A percentile compares a stretch with the other conserved stretches of the same genome.
Evolutionary conservation across 2,888 invertebrate species (phyloP).

Genomic region (Incurvaria masculella): DNA sequence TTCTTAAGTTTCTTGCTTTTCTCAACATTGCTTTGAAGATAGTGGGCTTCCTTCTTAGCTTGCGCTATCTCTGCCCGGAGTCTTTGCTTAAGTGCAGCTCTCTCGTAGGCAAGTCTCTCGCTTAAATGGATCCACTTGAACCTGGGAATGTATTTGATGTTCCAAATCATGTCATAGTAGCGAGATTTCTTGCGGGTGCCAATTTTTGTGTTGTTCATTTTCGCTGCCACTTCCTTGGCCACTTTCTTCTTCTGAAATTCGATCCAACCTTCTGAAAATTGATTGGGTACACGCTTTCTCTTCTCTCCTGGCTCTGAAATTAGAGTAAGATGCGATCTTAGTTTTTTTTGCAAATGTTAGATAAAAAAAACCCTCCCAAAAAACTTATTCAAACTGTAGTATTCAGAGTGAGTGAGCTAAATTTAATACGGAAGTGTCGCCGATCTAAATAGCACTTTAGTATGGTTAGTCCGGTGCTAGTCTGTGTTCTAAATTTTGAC

Average conservation of each 20-base stretch:
- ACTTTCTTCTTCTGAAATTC: slow-evolving; percentile 87
- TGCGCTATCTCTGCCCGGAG: slow-evolving; percentile 84
- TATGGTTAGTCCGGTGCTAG: no score
- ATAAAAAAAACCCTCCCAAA: slow-evolving; percentile 5
- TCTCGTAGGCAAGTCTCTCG: slow-evolving; percentile 91
- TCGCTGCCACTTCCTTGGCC: slow-evolving; percentile 81
- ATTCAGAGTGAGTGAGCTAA: not conserved
- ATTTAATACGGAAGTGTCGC: no score
- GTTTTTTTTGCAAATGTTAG: no score
- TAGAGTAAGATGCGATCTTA: slow-evolving; percentile 6
- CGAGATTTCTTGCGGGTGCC: slow-evolving; percentile 81
- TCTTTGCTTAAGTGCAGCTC: slow-evolving; percentile 83
- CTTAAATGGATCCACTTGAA: slow-evolving; percentile 97
- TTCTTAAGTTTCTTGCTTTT: slow-evolving; percentile 68
- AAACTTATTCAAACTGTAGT: not conserved
- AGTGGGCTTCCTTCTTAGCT: slow-evolving; percentile 87
- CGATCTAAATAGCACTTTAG: no score
- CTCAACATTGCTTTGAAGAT: slow-evolving; percentile 80
- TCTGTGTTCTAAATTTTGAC: no score
- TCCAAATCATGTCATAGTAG: slow-evolving; percentile 92
- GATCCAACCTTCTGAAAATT: slow-evolving; percentile 93
- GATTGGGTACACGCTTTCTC: slow-evolving; percentile 55
- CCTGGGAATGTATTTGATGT: slow-evolving; percentile 90
- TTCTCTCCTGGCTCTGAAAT: slow-evolving; percentile 47
- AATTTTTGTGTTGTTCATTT: slow-evolving; percentile 85